Percentiles rank a stretch among this genome's conserved stretches.
These are phyloP conservation scores for Lepidocolaptes lacrymiger DNA, from an alignment of 2,797 vertebrate genomes.

Conservation along the genomic window DNA sequence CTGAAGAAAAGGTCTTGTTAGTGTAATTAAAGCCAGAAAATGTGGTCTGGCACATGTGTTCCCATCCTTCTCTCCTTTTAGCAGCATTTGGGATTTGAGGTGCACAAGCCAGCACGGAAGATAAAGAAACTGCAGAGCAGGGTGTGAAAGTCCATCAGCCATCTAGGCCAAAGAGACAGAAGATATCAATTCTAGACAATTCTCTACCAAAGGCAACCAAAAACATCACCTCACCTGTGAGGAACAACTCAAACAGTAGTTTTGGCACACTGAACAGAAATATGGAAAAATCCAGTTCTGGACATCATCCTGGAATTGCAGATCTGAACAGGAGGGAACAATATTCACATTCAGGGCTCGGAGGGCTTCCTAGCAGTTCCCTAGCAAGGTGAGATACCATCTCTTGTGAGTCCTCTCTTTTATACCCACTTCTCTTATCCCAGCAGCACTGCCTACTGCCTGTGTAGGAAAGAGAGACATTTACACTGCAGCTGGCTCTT, in stretches of 20 bases:
- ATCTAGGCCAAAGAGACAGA: background rate
- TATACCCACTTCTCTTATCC: background rate
- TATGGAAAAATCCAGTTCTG: background rate
- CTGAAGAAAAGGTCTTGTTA: background rate
- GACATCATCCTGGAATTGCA: background rate
- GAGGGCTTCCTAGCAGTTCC: background rate
- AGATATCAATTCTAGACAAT: accelerated
- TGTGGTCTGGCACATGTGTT: background rate
- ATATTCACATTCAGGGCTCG: background rate
- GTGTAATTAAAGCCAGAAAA: background rate
- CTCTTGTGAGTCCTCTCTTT: background rate
- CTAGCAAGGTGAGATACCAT: background rate
- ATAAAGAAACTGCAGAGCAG: background rate
- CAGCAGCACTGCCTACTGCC: background rate
- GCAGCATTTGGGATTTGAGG: background rate
- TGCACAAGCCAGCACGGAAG: accelerated
- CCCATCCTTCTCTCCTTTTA: background rate
- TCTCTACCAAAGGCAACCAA: background rate
- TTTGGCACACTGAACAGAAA: background rate
- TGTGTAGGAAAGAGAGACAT: background rate
- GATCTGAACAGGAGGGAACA: background rate
- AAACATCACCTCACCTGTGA: background rate
- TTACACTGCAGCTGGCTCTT: background rate
- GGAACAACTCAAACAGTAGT: background rate
- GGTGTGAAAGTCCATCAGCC: background rate